Evolutionary conservation across 23 tunicate genomes (phyloP).

Genomic region (Diplosoma virens): DNA sequence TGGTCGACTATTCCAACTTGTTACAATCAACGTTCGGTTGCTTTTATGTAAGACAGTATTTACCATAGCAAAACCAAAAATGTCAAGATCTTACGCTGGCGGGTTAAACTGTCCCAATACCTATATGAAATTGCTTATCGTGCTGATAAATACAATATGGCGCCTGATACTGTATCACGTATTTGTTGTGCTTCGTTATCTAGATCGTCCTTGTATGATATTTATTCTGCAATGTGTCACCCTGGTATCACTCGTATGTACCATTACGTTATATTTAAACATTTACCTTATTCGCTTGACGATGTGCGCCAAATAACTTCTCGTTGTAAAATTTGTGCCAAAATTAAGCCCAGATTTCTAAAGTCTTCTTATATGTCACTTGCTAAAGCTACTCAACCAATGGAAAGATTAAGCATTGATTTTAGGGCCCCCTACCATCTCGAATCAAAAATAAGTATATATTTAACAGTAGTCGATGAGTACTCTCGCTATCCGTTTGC

Average conservation of each 20-base stretch:
- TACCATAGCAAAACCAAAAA: slow-evolving; percentile 13
- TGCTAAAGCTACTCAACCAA: no score
- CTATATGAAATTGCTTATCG: background rate
- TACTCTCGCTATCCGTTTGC: background rate
- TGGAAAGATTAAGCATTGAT: background rate
- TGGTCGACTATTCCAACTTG: background rate
- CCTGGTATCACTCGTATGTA: no score
- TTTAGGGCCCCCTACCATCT: background rate
- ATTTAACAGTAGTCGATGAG: background rate
- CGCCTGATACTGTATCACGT: slow-evolving; percentile 6
- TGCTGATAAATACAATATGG: background rate
- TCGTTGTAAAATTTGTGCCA: background rate
- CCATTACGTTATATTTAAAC: background rate
- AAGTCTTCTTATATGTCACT: background rate
- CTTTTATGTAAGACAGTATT: slow-evolving; percentile 4
- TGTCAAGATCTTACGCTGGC: slow-evolving; percentile 21
- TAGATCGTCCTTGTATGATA: background rate
- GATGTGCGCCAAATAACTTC: background rate
- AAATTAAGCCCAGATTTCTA: background rate
- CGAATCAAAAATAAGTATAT: background rate
- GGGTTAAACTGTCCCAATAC: background rate
- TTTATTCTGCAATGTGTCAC: background rate
- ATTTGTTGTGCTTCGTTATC: background rate
- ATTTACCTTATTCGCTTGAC: background rate
- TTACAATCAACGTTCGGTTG: slow-evolving; percentile 26